A percentile compares a stretch with the other conserved stretches of the same genome.
These are phyloP conservation scores for Anarsia innoxiella DNA, from an alignment of 2,888 invertebrate genomes.

Conservation along the genomic window DNA sequence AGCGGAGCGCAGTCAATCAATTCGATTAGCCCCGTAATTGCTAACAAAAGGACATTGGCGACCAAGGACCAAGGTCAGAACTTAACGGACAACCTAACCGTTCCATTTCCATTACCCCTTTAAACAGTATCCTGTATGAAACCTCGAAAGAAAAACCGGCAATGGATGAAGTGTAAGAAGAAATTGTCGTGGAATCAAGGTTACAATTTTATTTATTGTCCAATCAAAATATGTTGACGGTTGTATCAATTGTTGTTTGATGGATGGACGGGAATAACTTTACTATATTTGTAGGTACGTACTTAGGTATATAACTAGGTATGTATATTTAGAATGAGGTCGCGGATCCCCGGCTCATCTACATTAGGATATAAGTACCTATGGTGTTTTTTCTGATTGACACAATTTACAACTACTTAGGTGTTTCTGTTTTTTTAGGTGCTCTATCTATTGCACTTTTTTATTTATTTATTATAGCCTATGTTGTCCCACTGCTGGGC, in stretches of 20 bases:
- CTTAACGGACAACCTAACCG: background rate
- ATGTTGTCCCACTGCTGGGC: too few relatives aligned
- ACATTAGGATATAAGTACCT: too few relatives aligned
- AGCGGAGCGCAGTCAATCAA: conserved; percentile 55
- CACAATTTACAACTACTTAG: too few relatives aligned
- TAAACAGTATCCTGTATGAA: too few relatives aligned
- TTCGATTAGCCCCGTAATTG: conserved; percentile 68
- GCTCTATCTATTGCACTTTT: too few relatives aligned
- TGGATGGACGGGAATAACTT: background rate
- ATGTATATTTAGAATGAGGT: too few relatives aligned
- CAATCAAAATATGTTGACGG: conserved; percentile 21
- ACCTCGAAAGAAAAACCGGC: background rate
- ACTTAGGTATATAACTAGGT: too few relatives aligned
- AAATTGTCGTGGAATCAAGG: conserved; percentile 12
- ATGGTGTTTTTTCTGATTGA: too few relatives aligned
- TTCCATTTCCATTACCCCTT: background rate
- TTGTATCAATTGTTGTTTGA: background rate
- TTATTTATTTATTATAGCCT: too few relatives aligned
- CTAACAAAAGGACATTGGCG: conserved; percentile 45
- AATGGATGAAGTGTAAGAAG: background rate
- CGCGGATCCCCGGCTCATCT: too few relatives aligned
- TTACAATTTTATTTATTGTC: conserved; percentile 21
- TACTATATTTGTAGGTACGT: too few relatives aligned
- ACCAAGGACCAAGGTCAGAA: conserved; percentile 37
- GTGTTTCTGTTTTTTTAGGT: too few relatives aligned